A percentile compares a stretch with the other conserved stretches of the same genome.
Conservation (phyloP, 2,797 vertebrate species). For the Phrynocephalus guinanensis region DNA sequence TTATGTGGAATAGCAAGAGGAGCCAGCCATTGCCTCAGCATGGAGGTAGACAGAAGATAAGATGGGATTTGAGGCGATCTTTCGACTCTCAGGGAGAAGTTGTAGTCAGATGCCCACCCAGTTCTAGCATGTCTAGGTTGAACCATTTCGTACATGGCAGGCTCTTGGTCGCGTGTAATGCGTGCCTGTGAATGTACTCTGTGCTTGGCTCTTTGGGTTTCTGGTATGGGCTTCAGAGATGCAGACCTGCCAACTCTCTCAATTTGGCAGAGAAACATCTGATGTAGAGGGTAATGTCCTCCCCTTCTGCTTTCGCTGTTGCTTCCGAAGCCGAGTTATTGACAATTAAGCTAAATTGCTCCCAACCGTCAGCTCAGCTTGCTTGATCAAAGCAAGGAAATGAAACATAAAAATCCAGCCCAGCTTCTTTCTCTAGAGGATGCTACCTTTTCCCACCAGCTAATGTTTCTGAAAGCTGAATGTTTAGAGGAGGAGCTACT, state of each 20-base stretch:
- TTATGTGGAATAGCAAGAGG: too few species aligned
- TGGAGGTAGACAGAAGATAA: too few species aligned
- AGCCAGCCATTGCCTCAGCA: too few species aligned
- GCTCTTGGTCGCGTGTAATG: neutral
- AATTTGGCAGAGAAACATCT: neutral
- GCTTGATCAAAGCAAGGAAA: slow-evolving; percentile 27
- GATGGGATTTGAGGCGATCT: neutral
- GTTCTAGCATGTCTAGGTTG: neutral
- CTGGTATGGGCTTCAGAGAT: slow-evolving; percentile 7
- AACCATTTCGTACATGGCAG: neutral
- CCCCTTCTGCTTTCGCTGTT: slow-evolving; percentile 33
- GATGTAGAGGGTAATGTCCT: slow-evolving; percentile 29
- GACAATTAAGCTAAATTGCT: slow-evolving; percentile 42
- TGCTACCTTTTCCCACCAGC: neutral
- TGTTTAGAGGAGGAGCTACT: neutral
- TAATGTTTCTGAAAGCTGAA: slow-evolving; percentile 3
- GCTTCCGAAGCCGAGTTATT: slow-evolving; percentile 43
- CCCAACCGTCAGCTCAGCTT: slow-evolving; percentile 17
- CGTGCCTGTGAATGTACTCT: neutral
- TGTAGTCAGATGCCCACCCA: neutral
- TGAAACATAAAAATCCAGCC: neutral
- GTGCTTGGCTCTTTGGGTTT: neutral
- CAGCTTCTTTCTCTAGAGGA: neutral
- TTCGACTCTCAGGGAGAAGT: neutral
- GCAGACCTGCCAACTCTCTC: slow-evolving; percentile 5